These are phyloP conservation scores for Aphrophora alni DNA, from an alignment of 2,888 invertebrate genomes.

Conservation along the genomic window DNA sequence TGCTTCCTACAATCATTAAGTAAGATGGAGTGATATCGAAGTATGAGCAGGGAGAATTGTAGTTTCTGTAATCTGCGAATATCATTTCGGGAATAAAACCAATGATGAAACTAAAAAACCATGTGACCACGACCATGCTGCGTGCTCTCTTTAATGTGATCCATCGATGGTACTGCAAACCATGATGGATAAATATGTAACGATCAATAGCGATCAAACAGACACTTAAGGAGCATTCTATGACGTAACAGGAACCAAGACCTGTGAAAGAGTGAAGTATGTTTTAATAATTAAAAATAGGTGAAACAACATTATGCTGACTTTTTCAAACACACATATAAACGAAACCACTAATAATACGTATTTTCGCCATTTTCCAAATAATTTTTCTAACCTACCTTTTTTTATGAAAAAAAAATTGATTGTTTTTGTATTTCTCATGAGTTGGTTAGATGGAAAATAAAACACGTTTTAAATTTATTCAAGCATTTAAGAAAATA, in stretches of 20 bases:
- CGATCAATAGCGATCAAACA: not conserved
- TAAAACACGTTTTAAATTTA: too few species aligned
- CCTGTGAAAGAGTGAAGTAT: too few species aligned
- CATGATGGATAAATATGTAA: not conserved
- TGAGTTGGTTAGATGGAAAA: too few species aligned
- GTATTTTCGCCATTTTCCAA: too few species aligned
- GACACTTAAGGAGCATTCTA: not conserved
- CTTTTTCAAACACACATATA: too few species aligned
- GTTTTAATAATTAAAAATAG: too few species aligned
- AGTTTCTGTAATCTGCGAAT: not conserved
- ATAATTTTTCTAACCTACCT: too few species aligned
- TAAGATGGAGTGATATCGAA: not conserved
- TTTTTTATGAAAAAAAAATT: too few species aligned
- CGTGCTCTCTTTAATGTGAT: not conserved
- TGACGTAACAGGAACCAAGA: not conserved
- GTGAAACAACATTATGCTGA: too few species aligned
- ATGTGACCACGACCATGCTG: not conserved
- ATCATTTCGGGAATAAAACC: not conserved
- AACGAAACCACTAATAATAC: too few species aligned
- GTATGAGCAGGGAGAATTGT: not conserved
- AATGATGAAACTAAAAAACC: not conserved
- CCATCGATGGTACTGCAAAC: not conserved
- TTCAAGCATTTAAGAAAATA: too few species aligned
- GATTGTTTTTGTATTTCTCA: too few species aligned
- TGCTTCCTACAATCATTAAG: not conserved